These are phyloP conservation scores for Aurelia sp. DNA, from an alignment of 30 jellyfish, hydroid and myxozoan species.

Conservation along the genomic window DNA sequence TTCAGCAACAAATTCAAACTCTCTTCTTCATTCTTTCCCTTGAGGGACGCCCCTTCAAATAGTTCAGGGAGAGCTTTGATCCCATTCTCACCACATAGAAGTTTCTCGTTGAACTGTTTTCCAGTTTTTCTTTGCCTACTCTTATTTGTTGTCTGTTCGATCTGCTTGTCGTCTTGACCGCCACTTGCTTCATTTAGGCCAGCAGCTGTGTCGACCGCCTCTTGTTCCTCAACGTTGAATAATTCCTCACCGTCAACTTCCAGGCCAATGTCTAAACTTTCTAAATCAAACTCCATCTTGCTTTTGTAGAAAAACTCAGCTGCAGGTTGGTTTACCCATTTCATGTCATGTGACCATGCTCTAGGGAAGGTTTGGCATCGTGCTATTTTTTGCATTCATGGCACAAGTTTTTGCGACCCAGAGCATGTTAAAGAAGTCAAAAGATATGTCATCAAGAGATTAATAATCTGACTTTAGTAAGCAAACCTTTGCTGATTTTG, in stretches of 20 bases:
- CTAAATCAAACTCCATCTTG: neutral
- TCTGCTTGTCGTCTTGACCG: no score
- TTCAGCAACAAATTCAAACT: conserved; percentile 3
- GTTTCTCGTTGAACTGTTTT: conserved; percentile 13
- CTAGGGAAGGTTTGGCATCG: no score
- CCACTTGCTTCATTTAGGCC: neutral
- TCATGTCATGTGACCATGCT: no score
- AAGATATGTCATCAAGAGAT: no score
- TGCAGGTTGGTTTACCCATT: no score
- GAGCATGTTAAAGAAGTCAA: no score
- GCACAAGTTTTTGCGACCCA: no score
- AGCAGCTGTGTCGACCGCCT: neutral
- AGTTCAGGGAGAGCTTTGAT: neutral
- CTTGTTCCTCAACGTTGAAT: neutral
- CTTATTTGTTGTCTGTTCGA: neutral
- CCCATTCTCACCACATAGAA: conserved; percentile 17
- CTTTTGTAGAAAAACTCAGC: neutral
- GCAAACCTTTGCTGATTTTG: no score
- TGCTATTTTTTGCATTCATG: no score
- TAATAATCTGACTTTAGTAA: no score
- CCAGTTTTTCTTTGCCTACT: neutral
- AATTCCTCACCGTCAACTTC: neutral
- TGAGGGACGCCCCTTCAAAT: neutral
- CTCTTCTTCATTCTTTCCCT: conserved; percentile 5
- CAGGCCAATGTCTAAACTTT: neutral